A percentile compares a stretch with the other conserved stretches of the same genome.
Evolutionary conservation across 1,140 invertebrate species (phyloP).

Genomic region (Drosophila suzukii): DNA sequence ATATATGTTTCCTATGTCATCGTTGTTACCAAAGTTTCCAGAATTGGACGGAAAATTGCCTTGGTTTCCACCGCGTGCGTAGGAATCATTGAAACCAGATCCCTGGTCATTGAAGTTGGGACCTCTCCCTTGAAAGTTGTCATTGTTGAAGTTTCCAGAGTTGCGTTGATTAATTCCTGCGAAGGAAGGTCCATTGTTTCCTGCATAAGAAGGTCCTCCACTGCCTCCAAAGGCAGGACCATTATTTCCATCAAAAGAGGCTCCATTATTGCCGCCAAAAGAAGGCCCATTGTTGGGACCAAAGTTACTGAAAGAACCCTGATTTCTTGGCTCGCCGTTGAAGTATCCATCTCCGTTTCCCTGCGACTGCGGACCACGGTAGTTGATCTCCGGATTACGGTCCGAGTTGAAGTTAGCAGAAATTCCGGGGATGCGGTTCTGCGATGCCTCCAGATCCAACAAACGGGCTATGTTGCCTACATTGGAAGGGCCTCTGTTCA

Average conservation of each 20-base stretch:
- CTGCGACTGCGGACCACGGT: conserved; percentile 12
- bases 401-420: conserved; percentile 6
- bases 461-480: conserved; percentile 7
- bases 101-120: conserved; percentile 18
- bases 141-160: conserved; percentile 20
- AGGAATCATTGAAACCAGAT: conserved; percentile 13
- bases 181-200: conserved; percentile 1
- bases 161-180: conserved; percentile 6
- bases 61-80: conserved; percentile 8
- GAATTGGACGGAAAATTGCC: conserved; percentile 20
- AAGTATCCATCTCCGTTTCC: conserved; percentile 13
- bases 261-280: conserved; percentile 3
- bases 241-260: conserved; percentile 3
- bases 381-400: not conserved
- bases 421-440: not conserved
- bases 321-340: conserved; percentile 10
- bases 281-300: conserved; percentile 3
- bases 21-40: conserved; percentile 14
- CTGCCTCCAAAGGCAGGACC: not conserved
- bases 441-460: conserved; percentile 5
- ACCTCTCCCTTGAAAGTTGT: conserved; percentile 24
- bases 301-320: conserved; percentile 16
- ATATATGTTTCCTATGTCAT: conserved; percentile 22
- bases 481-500: conserved; percentile 11
- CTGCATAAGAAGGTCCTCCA: not conserved